These are phyloP conservation scores for Limnephilus rhombicus DNA, from an alignment of 2,888 invertebrate species.

Conservation along the genomic window DNA sequence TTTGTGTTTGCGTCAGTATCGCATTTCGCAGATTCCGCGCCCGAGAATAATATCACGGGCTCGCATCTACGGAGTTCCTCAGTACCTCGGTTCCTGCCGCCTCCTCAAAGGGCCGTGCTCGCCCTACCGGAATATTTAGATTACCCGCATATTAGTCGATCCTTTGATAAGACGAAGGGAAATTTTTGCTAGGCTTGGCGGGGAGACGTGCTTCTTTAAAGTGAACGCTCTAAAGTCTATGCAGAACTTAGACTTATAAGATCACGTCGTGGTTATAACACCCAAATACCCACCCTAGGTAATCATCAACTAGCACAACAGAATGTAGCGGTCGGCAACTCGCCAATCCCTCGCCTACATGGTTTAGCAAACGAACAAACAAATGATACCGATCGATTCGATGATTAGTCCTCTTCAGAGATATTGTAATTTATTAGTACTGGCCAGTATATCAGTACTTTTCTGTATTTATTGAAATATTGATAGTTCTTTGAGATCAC, in stretches of 20 bases:
- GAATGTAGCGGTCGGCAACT: too few species aligned
- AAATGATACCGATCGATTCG: too few species aligned
- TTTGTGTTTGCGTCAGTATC: neutral
- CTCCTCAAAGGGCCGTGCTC: conserved; percentile 44
- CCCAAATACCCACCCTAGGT: neutral
- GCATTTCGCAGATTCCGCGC: conserved; percentile 19
- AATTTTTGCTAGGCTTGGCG: conserved; percentile 24
- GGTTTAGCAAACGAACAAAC: too few species aligned
- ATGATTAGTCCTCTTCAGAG: too few species aligned
- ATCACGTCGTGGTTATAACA: neutral
- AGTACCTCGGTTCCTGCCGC: conserved; percentile 6
- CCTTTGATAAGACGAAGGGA: conserved; percentile 33
- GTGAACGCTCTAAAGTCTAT: neutral
- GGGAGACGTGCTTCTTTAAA: neutral
- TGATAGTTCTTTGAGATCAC: too few species aligned
- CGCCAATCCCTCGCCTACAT: too few species aligned
- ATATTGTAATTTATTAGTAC: too few species aligned
- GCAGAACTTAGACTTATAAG: neutral
- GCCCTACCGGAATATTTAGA: conserved; percentile 42
- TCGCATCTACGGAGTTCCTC: neutral
- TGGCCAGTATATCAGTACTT: too few species aligned
- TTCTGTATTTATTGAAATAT: too few species aligned
- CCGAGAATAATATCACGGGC: neutral
- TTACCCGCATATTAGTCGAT: conserved; percentile 46
- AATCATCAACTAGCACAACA: neutral